Percentiles rank a stretch among this genome's conserved stretches.
Conservation (phyloP, 2,888 invertebrate species). For the Heliconius charithonia region DNA sequence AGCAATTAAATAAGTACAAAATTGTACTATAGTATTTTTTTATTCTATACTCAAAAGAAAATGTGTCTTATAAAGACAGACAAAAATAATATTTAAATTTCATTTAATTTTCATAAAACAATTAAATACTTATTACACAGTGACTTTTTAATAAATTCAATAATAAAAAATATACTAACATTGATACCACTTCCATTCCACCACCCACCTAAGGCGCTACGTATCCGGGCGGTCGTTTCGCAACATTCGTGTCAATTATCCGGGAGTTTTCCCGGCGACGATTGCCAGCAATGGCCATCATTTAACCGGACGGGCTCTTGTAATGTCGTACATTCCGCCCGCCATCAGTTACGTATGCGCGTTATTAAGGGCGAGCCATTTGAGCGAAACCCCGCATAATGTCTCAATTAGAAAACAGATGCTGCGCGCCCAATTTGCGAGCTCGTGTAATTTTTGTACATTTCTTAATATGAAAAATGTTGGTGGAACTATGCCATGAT, state of each 20-base stretch:
- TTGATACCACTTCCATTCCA: constrained; percentile 20
- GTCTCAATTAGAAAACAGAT: constrained; percentile 80
- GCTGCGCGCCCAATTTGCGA: constrained; percentile 61
- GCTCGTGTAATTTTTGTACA: constrained; percentile 63
- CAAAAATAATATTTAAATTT: too few species aligned
- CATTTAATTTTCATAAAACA: background rate
- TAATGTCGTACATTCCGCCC: constrained; percentile 64
- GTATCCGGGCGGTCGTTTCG: constrained; percentile 63
- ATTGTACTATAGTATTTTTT: too few species aligned
- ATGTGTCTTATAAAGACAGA: too few species aligned
- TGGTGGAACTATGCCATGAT: background rate
- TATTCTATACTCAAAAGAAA: too few species aligned
- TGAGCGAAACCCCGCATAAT: constrained; percentile 72
- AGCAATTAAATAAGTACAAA: too few species aligned
- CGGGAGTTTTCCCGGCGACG: constrained; percentile 73
- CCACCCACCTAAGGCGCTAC: constrained; percentile 43
- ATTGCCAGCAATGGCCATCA: constrained; percentile 74
- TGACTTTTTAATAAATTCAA: background rate
- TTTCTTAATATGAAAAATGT: constrained; percentile 10
- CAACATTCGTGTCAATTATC: constrained; percentile 78
- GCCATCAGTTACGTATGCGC: constrained; percentile 73
- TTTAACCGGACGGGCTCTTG: constrained; percentile 66
- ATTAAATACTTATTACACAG: background rate
- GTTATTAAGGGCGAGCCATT: constrained; percentile 75
- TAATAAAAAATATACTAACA: background rate